Evolutionary conservation across 1,140 invertebrate species (phyloP).

Genomic region (roundworm (Caenorhabditis elegans)): DNA sequence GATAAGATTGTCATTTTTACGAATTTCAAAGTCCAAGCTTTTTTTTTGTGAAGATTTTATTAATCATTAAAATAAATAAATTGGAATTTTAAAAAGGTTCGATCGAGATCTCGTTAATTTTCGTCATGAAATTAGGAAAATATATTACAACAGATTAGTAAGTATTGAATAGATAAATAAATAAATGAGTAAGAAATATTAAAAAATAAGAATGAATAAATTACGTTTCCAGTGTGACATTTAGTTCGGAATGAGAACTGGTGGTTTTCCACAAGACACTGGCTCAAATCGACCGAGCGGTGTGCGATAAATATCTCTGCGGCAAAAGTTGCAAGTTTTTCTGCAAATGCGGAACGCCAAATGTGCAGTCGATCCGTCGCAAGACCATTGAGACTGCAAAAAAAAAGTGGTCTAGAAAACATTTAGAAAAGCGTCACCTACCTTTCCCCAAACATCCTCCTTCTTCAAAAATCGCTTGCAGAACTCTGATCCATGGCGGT

Average conservation of each 20-base stretch:
- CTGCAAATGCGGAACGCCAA: constrained; percentile 49
- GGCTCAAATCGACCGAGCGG: constrained; percentile 29
- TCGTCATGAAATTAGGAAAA: neutral
- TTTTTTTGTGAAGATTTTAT: neutral
- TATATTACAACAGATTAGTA: neutral
- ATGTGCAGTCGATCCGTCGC: constrained; percentile 42
- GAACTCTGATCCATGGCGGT: constrained; percentile 43
- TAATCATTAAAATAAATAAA: neutral
- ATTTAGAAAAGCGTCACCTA: neutral
- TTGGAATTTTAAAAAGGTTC: neutral
- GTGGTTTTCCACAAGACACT: constrained; percentile 25
- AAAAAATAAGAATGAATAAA: neutral
- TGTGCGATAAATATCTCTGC: constrained; percentile 41
- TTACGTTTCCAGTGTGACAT: no score
- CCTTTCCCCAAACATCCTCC: constrained; percentile 43
- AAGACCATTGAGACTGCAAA: constrained; percentile 36
- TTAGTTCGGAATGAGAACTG: constrained; percentile 27
- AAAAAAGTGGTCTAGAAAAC: neutral
- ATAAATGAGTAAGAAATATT: neutral
- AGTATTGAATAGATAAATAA: neutral
- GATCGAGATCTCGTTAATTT: constrained; percentile 5
- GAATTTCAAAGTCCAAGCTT: no score
- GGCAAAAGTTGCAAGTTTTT: constrained; percentile 49
- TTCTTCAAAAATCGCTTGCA: constrained; percentile 42
- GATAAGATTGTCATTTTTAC: constrained; percentile 4